Evolutionary conservation across 2,113 vertebrate species (phyloP), one percentile per base, ranked within the genome.

Genomic region (Brachyhypopomus occidentalis): DNA sequence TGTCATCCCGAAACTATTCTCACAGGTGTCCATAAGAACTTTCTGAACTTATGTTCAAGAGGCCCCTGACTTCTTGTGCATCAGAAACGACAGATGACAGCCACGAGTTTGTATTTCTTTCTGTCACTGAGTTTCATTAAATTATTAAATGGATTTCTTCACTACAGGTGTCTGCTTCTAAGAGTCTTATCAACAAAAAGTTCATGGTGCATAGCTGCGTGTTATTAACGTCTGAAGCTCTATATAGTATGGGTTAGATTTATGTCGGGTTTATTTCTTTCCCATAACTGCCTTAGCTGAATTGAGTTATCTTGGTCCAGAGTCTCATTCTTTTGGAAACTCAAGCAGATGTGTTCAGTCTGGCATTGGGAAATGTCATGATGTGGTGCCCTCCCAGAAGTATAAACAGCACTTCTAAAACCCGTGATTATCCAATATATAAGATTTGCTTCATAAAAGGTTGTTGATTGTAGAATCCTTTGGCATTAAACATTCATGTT

Each of bases 351-450:
- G 56, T 52, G 11, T 4, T 58, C 17, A 27, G 3, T 66, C 59
- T 45, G 30, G 75, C 27, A 74, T 23, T 1, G 12, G 17, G 4
- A 52, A 1, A 27, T 74, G 25, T 63, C 25, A 56, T 67, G 69
- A 19, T 70, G 38, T 36, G 59, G 55, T 70, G 0, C 55, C 20
- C 71, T 75, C 58, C 38, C 75, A 20, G 58, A 75, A 8, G 48
- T 85, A 25, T 38, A 71, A 4, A 67, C 76, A 74, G 30, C 5
- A 45, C 41, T 66, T 71, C 30, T 76, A 72, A 79, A 78, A 48
- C 72, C 34, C 58, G 9, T 62, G 36, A 82, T 76, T 78, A 48
- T 30, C 36, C 73, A 75, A 52, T 70, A 72, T 79, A 72, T 75
- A 59, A 82, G 72, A 17, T 82, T 73, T 52, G 60, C 63, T 16